A percentile compares a stretch with the other conserved stretches of the same genome.
These are phyloP conservation scores for Amphipoea lucens DNA, from an alignment of 2,888 invertebrate species.

Conservation along the genomic window DNA sequence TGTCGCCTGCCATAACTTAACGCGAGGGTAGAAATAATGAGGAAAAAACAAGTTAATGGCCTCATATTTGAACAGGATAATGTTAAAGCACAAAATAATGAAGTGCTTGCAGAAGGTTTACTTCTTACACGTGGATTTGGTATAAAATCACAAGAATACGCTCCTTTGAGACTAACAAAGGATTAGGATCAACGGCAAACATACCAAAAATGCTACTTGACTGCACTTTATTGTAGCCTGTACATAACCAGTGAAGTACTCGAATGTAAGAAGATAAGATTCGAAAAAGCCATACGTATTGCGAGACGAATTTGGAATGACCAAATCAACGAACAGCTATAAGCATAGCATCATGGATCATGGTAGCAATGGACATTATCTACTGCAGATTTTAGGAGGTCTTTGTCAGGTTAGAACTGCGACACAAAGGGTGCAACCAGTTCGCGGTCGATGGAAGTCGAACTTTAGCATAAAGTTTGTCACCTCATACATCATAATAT, in stretches of 20 bases:
- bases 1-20: slow-evolving; percentile 73
- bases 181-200: not conserved
- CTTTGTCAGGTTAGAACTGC: not conserved
- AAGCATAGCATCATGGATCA: not conserved
- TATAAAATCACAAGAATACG: not conserved
- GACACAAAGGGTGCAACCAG: not conserved
- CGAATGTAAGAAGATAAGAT: not conserved
- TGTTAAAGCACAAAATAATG: slow-evolving; percentile 38
- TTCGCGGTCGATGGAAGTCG: not conserved
- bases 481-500: slow-evolving; percentile 17
- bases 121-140: not conserved
- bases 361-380: not conserved
- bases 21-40: slow-evolving; percentile 62
- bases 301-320: not conserved
- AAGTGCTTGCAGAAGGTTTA: slow-evolving; percentile 32
- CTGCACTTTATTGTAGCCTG: not conserved
- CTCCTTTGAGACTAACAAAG: not conserved
- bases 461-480: slow-evolving; percentile 19
- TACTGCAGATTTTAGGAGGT: not conserved
- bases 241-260: not conserved
- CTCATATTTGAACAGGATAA: slow-evolving; percentile 57
- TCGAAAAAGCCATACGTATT: no score
- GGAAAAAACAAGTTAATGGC: slow-evolving; percentile 64
- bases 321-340: not conserved
- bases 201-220: not conserved